phyloP scores from a whole-genome alignment of 2,888 invertebrate genomes.

The Nycteola revayana region DNA sequence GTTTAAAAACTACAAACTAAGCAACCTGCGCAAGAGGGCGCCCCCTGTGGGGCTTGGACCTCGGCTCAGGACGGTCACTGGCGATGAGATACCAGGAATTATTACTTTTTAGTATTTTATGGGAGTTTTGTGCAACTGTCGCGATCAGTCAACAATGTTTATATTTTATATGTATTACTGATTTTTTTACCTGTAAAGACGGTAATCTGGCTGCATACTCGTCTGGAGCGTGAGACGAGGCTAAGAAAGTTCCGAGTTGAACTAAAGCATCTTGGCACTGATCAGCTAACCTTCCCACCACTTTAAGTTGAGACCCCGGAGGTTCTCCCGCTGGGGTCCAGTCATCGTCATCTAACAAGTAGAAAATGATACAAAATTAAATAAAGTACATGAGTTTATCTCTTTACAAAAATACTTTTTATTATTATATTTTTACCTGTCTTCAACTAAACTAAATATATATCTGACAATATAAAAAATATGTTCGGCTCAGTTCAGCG shows the following conservation, averaged over 20 bases:
- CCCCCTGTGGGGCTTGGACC: too few relatives aligned
- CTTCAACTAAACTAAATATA: too few relatives aligned
- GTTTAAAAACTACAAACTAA: too few relatives aligned
- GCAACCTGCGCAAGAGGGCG: too few relatives aligned
- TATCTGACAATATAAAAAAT: too few relatives aligned
- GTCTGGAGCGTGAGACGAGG: slow-evolving; percentile 95
- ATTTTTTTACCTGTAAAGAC: slow-evolving; percentile 84
- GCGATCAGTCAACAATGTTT: too few relatives aligned
- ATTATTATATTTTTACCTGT: slow-evolving; percentile 71
- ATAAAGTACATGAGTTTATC: neutral
- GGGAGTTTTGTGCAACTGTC: too few relatives aligned
- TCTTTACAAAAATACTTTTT: neutral
- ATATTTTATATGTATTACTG: too few relatives aligned
- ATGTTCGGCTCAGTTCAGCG: too few relatives aligned
- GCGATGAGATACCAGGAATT: too few relatives aligned
- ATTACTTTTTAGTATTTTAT: too few relatives aligned
- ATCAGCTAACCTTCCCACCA: slow-evolving; percentile 92
- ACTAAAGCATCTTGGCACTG: slow-evolving; percentile 99
- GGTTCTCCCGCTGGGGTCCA: slow-evolving; percentile 73
- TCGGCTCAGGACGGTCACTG: too few relatives aligned
- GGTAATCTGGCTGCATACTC: slow-evolving; percentile 96
- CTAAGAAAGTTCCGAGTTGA: slow-evolving; percentile 98
- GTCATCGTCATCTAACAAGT: slow-evolving; percentile 53
- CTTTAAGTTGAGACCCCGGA: slow-evolving; percentile 90
- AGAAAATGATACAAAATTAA: slow-evolving; percentile 4